A percentile compares a stretch with the other conserved stretches of the same genome.
phyloP scores from a whole-genome alignment of 2,888 invertebrate genomes.

The Calliphora vomitoria region DNA sequence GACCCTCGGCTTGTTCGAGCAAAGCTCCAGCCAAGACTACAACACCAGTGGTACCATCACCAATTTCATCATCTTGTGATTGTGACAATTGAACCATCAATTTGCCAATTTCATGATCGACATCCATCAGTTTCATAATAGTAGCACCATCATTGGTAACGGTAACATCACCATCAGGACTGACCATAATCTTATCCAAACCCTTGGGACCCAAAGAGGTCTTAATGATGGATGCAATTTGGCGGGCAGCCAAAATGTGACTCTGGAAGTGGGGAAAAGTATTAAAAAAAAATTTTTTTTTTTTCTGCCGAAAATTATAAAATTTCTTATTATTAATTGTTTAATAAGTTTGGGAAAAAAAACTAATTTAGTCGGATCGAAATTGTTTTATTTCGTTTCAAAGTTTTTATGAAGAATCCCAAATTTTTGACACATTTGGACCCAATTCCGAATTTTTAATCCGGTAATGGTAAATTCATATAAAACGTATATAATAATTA shows the following conservation, averaged over 20 bases:
- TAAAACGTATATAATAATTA: no score
- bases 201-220: conserved; percentile 99
- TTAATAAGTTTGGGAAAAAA: no score
- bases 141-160: conserved; percentile 99
- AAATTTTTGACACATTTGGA: no score
- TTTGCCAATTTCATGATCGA: conserved; percentile 99
- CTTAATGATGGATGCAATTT: conserved; percentile 94
- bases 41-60: conserved; percentile 99
- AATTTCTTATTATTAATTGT: no score
- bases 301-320: no score
- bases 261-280: conserved; percentile 88
- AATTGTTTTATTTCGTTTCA: no score
- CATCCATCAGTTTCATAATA: conserved; percentile 99
- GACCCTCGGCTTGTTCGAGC: conserved; percentile 95
- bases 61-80: conserved; percentile 99
- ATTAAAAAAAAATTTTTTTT: not conserved
- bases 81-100: conserved; percentile 98
- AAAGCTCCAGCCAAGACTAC: conserved; percentile 94
- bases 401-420: no score
- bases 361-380: no score
- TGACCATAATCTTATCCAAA: conserved; percentile 98
- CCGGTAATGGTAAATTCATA: no score
- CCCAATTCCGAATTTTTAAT: no score
- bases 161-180: conserved; percentile 97
- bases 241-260: conserved; percentile 98